Percentiles rank a stretch among this genome's conserved stretches.
Conservation (phyloP, 1,140 invertebrate species). For the Steinernema feltiae region DNA sequence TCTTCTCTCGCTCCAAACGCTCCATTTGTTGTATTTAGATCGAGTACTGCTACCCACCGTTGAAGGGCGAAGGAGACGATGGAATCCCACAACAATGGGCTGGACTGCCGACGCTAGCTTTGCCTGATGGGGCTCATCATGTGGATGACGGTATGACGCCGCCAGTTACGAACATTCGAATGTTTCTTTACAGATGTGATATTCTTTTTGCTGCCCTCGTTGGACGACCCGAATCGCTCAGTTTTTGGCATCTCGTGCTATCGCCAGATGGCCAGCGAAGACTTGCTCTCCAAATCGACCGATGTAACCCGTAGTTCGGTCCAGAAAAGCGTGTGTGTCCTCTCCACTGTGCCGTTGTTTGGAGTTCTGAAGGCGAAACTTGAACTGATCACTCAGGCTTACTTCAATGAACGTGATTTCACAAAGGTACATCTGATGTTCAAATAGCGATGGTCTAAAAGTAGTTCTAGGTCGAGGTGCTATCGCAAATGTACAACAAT, state of each 20-base stretch:
- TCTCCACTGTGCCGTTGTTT: slow-evolving; percentile 80
- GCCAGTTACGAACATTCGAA: slow-evolving; percentile 15
- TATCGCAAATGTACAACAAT: slow-evolving; percentile 86
- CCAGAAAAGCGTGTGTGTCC: slow-evolving; percentile 83
- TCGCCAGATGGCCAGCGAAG: slow-evolving; percentile 89
- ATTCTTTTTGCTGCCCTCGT: slow-evolving; percentile 87
- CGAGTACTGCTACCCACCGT: slow-evolving; percentile 87
- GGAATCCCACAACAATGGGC: slow-evolving; percentile 86
- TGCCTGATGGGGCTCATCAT: slow-evolving; percentile 97
- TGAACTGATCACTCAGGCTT: slow-evolving; percentile 87
- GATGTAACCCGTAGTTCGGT: slow-evolving; percentile 91
- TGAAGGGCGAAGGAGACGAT: slow-evolving; percentile 65
- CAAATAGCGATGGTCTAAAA: slow-evolving; percentile 51
- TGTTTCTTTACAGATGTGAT: slow-evolving; percentile 70
- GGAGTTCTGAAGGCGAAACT: slow-evolving; percentile 89
- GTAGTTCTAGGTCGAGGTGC: slow-evolving; percentile 67
- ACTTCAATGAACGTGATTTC: slow-evolving; percentile 75
- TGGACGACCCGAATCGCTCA: slow-evolving; percentile 73
- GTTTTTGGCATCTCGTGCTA: slow-evolving; percentile 96
- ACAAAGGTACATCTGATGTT: slow-evolving; percentile 36
- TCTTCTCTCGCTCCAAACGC: not conserved
- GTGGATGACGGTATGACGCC: slow-evolving; percentile 68
- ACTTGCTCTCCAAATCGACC: slow-evolving; percentile 84
- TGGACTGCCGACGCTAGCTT: slow-evolving; percentile 83
- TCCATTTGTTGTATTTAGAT: slow-evolving; percentile 66